phyloP scores from a whole-genome alignment of 2,797 vertebrate genomes.

The Chelon labrosus region DNA sequence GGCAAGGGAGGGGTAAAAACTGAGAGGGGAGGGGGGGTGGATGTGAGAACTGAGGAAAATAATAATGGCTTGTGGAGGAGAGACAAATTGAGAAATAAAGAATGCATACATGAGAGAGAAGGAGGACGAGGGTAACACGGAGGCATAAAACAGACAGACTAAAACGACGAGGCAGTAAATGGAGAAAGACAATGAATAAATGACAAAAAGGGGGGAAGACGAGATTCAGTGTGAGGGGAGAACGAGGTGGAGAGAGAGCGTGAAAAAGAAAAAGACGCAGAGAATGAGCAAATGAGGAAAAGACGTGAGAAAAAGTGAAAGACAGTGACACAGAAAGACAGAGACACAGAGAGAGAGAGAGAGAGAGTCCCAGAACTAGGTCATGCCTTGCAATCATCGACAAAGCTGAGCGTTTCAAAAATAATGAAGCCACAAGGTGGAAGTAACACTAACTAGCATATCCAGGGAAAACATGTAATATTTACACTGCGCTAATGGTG shows the following conservation, averaged over 20 bases:
- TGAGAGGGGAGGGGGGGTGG: constrained; percentile 2
- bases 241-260: constrained; percentile 53
- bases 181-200: constrained; percentile 75
- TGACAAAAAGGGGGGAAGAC: constrained; percentile 58
- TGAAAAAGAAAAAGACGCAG: constrained; percentile 23
- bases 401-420: constrained; percentile 79
- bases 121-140: constrained; percentile 48
- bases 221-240: constrained; percentile 41
- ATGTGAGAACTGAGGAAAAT: constrained; percentile 54
- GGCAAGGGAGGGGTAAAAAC: constrained; percentile 9
- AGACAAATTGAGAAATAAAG: constrained; percentile 73
- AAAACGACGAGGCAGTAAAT: constrained; percentile 65
- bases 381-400: constrained; percentile 76
- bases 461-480: constrained; percentile 82
- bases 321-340: constrained; percentile 31
- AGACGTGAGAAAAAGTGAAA: constrained; percentile 66
- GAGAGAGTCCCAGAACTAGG: constrained; percentile 77
- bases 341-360: constrained; percentile 29
- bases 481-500: constrained; percentile 79
- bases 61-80: constrained; percentile 67
- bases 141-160: constrained; percentile 39
- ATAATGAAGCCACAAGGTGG: constrained; percentile 84
- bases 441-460: constrained; percentile 83
- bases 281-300: constrained; percentile 60
- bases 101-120: constrained; percentile 63